Base-by-base conservation (phyloP, 2,113 vertebrate species). In the Pardalotus punctatus region DNA sequence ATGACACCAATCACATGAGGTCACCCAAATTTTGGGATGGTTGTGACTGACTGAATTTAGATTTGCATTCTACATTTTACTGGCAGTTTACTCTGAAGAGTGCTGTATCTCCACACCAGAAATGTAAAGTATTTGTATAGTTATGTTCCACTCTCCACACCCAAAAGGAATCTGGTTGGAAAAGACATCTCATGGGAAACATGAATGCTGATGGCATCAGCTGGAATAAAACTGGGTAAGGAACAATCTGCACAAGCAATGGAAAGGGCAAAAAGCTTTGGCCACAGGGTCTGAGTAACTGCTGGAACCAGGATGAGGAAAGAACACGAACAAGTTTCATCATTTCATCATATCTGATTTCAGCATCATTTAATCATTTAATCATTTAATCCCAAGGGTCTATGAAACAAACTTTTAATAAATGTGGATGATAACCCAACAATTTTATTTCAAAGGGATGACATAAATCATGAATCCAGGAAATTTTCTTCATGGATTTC, bases 1-100 rank as follows among this genome's bases (percentile, higher is more conserved):
- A 21, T 25, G 14, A 15, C 18, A 5, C 11, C 62, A 67, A 50
- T 20, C 18, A 3, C 0, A 12, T 27, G 10, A 57, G 12, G 9
- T 38, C 38, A n/a, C 33, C n/a, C 33, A 40, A 11, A 66, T 48
- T 81, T 53, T 5, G 11, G 13, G 1, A 35, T 56, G 43, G 20
- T 42, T 94, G 67, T 40, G 31, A 6, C 9, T 42, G 16, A 56
- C 9, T 87, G 70, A 76, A 33, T 61, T 78, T 61, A 23, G 38
- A 53, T 53, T 71, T 56, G 10, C 0, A 0, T 40, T 76, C 40
- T 23, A 4, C 11, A 9, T 23, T 45, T 8, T 10, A 24, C 25
- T 48, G 17, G 0, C 6, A 25, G 11, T 45, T 71, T 81, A 35
- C 29, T 66, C 35, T 1, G 3, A 21, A 24, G 51, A 65, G 23